Percentiles rank a stretch among this genome's conserved stretches.
Evolutionary conservation across 2,113 vertebrate genomes (phyloP).

Genomic region (Budorcas taxicolor): DNA sequence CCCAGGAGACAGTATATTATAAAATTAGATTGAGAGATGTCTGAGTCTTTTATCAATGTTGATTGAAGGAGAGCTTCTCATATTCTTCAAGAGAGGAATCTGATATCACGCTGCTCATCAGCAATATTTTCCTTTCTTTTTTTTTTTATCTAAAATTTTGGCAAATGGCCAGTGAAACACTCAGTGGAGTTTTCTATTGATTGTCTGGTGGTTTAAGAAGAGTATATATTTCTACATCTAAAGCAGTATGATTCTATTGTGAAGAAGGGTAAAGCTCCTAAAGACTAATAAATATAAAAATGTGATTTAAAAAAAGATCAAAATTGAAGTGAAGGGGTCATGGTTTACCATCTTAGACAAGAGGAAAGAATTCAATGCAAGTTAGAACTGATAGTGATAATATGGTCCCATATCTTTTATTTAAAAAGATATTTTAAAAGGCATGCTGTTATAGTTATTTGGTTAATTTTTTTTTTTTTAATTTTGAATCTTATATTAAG

Average conservation of each 20-base stretch:
- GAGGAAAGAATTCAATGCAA: neutral
- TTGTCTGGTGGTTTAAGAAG: slow-evolving; percentile 26
- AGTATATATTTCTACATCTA: slow-evolving; percentile 1
- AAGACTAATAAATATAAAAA: slow-evolving; percentile 31
- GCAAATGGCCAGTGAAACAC: slow-evolving; percentile 45
- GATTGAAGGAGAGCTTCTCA: slow-evolving; percentile 25
- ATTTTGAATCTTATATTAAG: neutral
- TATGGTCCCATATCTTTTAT: neutral
- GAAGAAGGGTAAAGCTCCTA: neutral
- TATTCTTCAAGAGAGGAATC: slow-evolving; percentile 54
- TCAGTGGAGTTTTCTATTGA: slow-evolving; percentile 57
- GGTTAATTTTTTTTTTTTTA: neutral
- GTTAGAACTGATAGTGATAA: neutral
- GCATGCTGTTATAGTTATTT: neutral
- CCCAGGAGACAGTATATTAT: slow-evolving; percentile 37
- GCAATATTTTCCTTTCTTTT: neutral
- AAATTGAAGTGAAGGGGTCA: neutral
- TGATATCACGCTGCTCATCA: slow-evolving; percentile 27
- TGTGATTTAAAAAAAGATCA: neutral
- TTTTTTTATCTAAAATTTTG: slow-evolving; percentile 26
- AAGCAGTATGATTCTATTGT: slow-evolving; percentile 16
- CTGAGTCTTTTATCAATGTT: slow-evolving; percentile 50
- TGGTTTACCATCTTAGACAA: neutral
- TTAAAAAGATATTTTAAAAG: neutral
- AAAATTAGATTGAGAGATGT: slow-evolving; percentile 52